Percentiles rank a stretch among this genome's conserved stretches.
phyloP scores from a whole-genome alignment of 1,140 invertebrate species.

The Campoletis sonorensis region DNA sequence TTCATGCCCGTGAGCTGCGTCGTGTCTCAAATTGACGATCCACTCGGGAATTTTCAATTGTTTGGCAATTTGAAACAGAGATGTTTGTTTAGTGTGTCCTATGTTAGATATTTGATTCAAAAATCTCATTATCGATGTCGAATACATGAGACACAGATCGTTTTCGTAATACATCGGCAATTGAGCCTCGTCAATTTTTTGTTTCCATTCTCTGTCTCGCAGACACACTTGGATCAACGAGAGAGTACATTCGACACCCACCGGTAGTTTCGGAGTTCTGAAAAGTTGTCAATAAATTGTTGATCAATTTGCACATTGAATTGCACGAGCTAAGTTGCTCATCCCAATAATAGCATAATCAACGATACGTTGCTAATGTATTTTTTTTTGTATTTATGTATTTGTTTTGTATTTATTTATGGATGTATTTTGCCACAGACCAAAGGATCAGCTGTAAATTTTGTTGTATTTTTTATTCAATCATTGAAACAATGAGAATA shows the following conservation, averaged over 20 bases:
- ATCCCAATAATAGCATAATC: no score
- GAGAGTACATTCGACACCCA: slow-evolving; percentile 82
- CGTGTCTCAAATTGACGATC: slow-evolving; percentile 82
- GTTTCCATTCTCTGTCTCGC: slow-evolving; percentile 69
- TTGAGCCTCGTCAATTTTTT: slow-evolving; percentile 61
- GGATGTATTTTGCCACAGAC: no score
- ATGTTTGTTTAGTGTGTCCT: slow-evolving; percentile 75
- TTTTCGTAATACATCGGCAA: slow-evolving; percentile 71
- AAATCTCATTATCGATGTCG: slow-evolving; percentile 80
- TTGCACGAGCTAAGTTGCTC: no score
- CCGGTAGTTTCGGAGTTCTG: slow-evolving; percentile 80
- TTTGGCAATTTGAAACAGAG: slow-evolving; percentile 78
- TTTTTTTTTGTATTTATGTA: no score
- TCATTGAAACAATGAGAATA: no score
- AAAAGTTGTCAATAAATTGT: slow-evolving; percentile 34
- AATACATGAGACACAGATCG: slow-evolving; percentile 79
- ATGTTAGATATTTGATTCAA: slow-evolving; percentile 80
- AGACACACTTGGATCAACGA: slow-evolving; percentile 80
- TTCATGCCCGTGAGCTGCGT: slow-evolving; percentile 80
- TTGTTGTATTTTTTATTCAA: no score
- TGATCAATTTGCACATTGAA: no score
- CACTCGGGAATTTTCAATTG: slow-evolving; percentile 80
- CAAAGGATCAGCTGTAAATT: no score
- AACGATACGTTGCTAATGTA: no score
- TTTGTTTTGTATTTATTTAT: no score